These are phyloP conservation scores for Mugil cephalus DNA, from an alignment of 2,113 vertebrate species.

Conservation along the genomic window DNA sequence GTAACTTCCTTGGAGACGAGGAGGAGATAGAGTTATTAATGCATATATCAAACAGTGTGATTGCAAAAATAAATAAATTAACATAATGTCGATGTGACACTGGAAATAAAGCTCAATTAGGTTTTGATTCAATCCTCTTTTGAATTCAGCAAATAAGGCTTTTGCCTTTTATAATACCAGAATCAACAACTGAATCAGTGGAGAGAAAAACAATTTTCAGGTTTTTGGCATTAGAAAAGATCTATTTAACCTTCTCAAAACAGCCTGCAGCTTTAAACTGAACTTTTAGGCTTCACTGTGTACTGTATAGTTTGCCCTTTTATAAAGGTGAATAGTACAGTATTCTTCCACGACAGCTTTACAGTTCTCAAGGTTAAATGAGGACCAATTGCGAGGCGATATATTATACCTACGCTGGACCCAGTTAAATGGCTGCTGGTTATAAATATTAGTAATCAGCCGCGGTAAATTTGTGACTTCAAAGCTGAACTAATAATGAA, in stretches of 20 bases:
- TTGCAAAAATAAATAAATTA: too few species aligned
- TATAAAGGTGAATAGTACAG: slow-evolving; percentile 73
- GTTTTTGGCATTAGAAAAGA: neutral
- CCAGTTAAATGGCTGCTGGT: slow-evolving; percentile 81
- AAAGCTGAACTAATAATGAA: slow-evolving; percentile 83
- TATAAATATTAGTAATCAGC: slow-evolving; percentile 87
- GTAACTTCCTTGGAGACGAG: neutral
- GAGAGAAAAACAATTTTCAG: neutral
- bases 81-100: too few species aligned
- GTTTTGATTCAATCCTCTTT: too few species aligned
- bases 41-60: too few species aligned
- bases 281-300: slow-evolving; percentile 41
- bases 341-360: slow-evolving; percentile 77
- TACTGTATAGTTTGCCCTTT: slow-evolving; percentile 49
- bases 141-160: too few species aligned
- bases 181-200: neutral
- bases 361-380: slow-evolving; percentile 78
- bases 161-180: too few species aligned
- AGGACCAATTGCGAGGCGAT: slow-evolving; percentile 80
- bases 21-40: neutral
- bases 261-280: slow-evolving; percentile 8
- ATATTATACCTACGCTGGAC: slow-evolving; percentile 72
- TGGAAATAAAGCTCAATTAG: too few species aligned
- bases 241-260: neutral
- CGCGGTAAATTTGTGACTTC: slow-evolving; percentile 77